Base-by-base conservation (phyloP, 2,113 vertebrate species). In the Rynchops niger region DNA sequence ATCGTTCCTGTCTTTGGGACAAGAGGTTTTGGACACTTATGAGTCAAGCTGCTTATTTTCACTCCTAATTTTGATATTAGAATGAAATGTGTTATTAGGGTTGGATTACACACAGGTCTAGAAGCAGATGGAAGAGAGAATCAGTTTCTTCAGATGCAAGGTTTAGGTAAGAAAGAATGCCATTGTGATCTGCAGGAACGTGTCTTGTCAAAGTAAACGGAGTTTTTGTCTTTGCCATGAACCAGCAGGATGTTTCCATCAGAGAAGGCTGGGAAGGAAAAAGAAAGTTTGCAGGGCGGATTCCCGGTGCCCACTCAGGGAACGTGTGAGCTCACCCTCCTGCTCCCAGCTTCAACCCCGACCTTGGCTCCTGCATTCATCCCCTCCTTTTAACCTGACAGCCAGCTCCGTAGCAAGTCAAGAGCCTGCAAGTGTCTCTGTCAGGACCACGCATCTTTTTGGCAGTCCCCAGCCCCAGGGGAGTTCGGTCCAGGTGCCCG, bases 371-470 rank as follows among this genome's bases (percentile, higher is more conserved):
- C 19, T 32, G 18, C 29, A 47, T 84, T 80, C 80, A 56, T 34
- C 27, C 38, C 19, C 78, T 87, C 20, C 67, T 93, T 79, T 52
- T 26, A 32, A 66, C 59, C 36, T 49, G 43, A 5, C 40, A 50
- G 22, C 26, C 59, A 32, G 47, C 47, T 65, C 85, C 42, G 40
- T 30, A 16, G 71, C 17, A n/a, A 55, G 9, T 9, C 16, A 47
- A 45, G 62, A 45, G 3, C 9, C 12, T 17, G 30, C 5, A 16
- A 29, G 17, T 0, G 1, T 56, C 43, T 62, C 73, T 62, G 21
- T 29, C 34, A 70, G 62, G 26, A 1, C 5, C 15, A 3, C 9
- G 2, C 0, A 1, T 27, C 14, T 56, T 18, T 81, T 81, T 82
- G 50, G 23, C 20, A 25, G 34, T 19, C 32, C 6, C 3, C 30